Evolutionary conservation across 2,888 invertebrate species (phyloP).

Genomic region (Andrena minutula): DNA sequence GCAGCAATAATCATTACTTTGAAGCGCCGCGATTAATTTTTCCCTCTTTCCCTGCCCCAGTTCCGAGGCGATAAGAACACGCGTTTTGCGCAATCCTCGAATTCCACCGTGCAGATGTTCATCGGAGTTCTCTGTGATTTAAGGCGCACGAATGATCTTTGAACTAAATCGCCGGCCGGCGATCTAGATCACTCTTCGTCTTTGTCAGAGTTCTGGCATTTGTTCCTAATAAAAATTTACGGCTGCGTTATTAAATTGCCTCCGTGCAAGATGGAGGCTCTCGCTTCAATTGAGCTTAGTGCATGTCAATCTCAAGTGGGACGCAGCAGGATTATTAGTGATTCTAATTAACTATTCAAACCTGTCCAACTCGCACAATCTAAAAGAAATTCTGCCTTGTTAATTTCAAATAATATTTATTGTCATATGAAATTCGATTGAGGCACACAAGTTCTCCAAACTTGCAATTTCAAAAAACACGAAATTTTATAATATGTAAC

Average conservation of each 20-base stretch:
- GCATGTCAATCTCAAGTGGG: neutral
- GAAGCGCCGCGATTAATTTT: slow-evolving; percentile 49
- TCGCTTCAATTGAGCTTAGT: neutral
- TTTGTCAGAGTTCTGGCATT: slow-evolving; percentile 1
- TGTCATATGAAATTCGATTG: too few species aligned
- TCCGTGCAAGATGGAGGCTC: neutral
- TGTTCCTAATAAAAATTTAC: slow-evolving; percentile 35
- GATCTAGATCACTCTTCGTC: slow-evolving; percentile 44
- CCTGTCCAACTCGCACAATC: too few species aligned
- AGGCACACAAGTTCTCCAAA: too few species aligned
- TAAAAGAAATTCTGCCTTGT: too few species aligned
- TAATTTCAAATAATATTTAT: too few species aligned
- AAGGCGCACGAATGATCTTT: slow-evolving; percentile 61
- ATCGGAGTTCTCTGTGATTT: slow-evolving; percentile 55
- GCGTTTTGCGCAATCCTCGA: slow-evolving; percentile 61
- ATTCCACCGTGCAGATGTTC: slow-evolving; percentile 63
- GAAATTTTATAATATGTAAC: too few species aligned
- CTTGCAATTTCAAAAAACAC: too few species aligned
- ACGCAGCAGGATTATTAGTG: too few species aligned
- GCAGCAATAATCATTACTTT: slow-evolving; percentile 21
- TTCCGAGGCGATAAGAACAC: slow-evolving; percentile 53
- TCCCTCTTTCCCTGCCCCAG: slow-evolving; percentile 26
- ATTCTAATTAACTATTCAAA: too few species aligned
- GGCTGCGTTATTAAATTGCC: slow-evolving; percentile 9
- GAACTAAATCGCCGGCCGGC: slow-evolving; percentile 54